Base-by-base conservation (phyloP, 2,113 vertebrate genomes). In the Macquaria ambigua region DNA sequence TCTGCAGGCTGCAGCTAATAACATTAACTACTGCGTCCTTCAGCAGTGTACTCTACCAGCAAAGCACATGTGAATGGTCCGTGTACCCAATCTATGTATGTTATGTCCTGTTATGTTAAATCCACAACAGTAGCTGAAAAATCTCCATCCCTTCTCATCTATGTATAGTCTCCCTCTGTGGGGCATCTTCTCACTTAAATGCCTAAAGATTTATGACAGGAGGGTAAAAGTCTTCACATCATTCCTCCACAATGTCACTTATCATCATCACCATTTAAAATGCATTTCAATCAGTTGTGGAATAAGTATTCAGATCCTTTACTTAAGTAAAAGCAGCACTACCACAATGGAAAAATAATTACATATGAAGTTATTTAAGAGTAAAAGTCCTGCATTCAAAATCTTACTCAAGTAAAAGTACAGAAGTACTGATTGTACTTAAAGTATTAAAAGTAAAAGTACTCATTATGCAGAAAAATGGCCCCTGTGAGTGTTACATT, bases 11-110 rank as follows among this genome's bases (percentile, higher is more conserved):
- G 80, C 78, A 79, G 89, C 92, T 94, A 94, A 94, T 93, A 88
- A 89, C 89, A 93, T 94, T 94, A 92, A 91, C 86, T 61, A 82
- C 83, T 78, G 84, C 94, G 93, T 90, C 94, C 93, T 94, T 92
- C 91, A 94, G 81, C 83, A 0, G 37, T 70, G 87, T 77, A 48
- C 89, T 89, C 90, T 53, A 16, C 39, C 83, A 79, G 86, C 62
- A 81, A 18, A 80, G 74, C 66, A 81, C 39, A 41, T 61, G 67
- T 14, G n/a, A 67, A 70, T 39, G 46, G 52, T 79, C 52, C 9
- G 46, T 58, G 84, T 48, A 46, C 21, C 28, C 55, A 68, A 23
- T 62, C 67, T 62, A 74, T 67, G 82, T 56, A 76, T 74, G 84
- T 75, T 77, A 64, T 52, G 46, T 81, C 56, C 73, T 81, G 71